Evolutionary conservation across 2,113 vertebrate genomes (phyloP).

Genomic region (Gymnocephalus cernua): DNA sequence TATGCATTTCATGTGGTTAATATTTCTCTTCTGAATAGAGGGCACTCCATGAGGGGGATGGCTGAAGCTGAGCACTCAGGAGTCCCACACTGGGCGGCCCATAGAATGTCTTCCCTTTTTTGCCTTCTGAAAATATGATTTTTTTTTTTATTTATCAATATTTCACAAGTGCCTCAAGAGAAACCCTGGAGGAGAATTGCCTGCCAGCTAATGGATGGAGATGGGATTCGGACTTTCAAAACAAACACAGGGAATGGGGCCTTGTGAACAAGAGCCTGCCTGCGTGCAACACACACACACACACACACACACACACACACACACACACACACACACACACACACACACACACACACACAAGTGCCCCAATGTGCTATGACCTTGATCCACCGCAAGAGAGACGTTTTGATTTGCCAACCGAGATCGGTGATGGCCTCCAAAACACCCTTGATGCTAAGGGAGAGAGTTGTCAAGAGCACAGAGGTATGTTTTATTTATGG

Average conservation of each 20-base stretch:
- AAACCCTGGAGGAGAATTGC: conserved; percentile 94
- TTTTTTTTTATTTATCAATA: conserved; percentile 94
- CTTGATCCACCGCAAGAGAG: conserved; percentile 77
- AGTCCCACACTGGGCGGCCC: conserved; percentile 75
- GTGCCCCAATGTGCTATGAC: conserved; percentile 70
- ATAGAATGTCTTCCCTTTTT: conserved; percentile 69
- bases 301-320: background rate
- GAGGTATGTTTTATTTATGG: conserved; percentile 84
- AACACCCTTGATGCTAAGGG: conserved; percentile 75
- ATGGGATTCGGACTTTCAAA: conserved; percentile 95
- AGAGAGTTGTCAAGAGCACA: conserved; percentile 75
- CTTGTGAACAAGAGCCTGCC: conserved; percentile 59
- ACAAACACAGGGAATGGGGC: conserved; percentile 87
- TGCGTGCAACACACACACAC: conserved; percentile 22
- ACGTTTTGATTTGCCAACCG: conserved; percentile 74
- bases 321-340: conserved; percentile 10
- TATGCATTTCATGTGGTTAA: conserved; percentile 82
- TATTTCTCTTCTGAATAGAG: conserved; percentile 81
- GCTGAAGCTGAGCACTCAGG: conserved; percentile 75
- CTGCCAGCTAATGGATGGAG: conserved; percentile 97
- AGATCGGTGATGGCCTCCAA: conserved; percentile 77
- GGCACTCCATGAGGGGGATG: conserved; percentile 74
- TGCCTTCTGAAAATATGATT: conserved; percentile 81
- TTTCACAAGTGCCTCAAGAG: conserved; percentile 98
- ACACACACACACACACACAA: background rate